Evolutionary conservation across 2,888 invertebrate genomes (phyloP).

Genomic region (Sepioteuthis lessoniana): DNA sequence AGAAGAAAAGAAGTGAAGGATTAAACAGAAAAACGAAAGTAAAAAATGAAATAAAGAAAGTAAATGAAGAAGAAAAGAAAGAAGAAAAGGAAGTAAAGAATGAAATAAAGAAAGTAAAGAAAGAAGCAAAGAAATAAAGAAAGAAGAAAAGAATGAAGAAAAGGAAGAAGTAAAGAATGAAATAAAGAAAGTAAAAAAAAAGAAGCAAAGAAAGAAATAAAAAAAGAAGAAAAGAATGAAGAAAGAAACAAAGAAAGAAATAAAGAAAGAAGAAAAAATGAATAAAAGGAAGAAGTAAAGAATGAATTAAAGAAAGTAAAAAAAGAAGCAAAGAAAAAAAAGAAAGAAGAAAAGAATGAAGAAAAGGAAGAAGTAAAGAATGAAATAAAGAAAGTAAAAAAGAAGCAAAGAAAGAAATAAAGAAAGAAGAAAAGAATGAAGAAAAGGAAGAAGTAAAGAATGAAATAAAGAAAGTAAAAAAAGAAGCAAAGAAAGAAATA

Average conservation of each 20-base stretch:
- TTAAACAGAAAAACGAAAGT: not conserved
- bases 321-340: not conserved
- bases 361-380: not conserved
- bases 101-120: too few relatives aligned
- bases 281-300: too few relatives aligned
- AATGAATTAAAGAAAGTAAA: too few relatives aligned
- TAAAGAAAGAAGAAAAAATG: not conserved
- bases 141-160: not conserved
- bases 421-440: not conserved
- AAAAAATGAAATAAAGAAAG: rapidly evolving
- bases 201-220: not conserved
- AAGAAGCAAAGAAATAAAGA: not conserved
- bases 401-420: not conserved
- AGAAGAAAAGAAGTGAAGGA: not conserved
- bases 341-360: not conserved
- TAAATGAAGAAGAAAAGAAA: not conserved
- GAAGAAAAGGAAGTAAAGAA: too few relatives aligned
- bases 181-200: not conserved
- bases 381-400: too few relatives aligned
- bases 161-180: not conserved
- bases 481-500: not conserved
- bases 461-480: not conserved
- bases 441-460: not conserved
- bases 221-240: not conserved
- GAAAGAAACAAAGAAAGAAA: not conserved